Evolutionary conservation across 2,113 vertebrate species (phyloP).

Genomic region (Sorex fumeus): DNA sequence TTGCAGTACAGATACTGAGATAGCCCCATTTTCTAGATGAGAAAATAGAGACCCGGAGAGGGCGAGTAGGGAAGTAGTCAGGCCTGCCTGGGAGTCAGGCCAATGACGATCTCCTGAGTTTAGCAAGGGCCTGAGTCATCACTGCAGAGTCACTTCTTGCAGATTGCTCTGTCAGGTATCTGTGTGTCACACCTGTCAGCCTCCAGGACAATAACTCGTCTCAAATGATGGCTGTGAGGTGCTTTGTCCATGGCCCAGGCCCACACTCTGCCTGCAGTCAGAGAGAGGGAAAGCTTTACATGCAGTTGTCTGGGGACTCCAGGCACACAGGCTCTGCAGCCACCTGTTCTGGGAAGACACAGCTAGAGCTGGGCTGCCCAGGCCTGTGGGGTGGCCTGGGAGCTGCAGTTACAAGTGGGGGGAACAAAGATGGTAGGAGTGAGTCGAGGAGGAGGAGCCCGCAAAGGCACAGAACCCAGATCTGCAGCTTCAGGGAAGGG

Average conservation of each 20-base stretch:
- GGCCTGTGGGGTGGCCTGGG: background rate
- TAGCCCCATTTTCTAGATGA: background rate
- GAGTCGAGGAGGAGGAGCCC: background rate
- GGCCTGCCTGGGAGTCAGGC: background rate
- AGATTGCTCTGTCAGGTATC: no score
- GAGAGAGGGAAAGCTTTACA: background rate
- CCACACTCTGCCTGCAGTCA: background rate
- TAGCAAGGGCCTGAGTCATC: background rate
- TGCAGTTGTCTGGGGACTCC: background rate
- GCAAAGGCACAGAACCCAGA: background rate
- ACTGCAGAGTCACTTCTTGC: background rate
- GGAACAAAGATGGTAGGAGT: no score
- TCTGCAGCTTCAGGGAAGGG: background rate
- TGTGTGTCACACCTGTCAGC: background rate
- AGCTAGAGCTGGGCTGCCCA: no score
- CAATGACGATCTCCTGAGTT: background rate
- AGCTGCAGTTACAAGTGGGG: no score
- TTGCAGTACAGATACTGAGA: no score
- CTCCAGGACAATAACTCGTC: background rate
- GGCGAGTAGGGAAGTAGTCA: background rate
- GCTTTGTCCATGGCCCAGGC: background rate
- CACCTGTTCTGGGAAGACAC: background rate
- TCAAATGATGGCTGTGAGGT: background rate
- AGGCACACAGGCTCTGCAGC: background rate
- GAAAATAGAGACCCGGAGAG: conserved; percentile 7